Conservation (phyloP, 2,797 vertebrate species). For the Tapera naevia region DNA sequence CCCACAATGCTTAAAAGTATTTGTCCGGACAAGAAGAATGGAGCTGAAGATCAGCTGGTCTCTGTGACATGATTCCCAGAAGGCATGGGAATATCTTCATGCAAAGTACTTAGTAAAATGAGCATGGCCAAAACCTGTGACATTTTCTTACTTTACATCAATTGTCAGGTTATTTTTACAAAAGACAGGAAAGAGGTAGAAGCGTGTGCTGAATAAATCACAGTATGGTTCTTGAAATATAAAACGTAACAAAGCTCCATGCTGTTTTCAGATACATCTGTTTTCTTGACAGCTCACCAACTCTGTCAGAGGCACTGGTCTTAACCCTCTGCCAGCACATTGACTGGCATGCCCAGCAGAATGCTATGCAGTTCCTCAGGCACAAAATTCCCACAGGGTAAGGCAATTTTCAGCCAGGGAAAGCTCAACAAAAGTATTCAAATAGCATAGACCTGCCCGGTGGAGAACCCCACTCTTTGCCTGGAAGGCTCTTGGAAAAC, state of each 20-base stretch:
- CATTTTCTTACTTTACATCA: neutral
- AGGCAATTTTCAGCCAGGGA: conserved; percentile 32
- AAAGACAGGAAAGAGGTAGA: neutral
- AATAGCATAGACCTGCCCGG: conserved; percentile 12
- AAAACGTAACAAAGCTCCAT: neutral
- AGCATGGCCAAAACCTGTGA: neutral
- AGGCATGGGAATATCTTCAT: neutral
- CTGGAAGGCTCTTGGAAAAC: conserved; percentile 36
- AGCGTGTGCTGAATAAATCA: neutral
- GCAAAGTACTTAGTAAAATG: neutral
- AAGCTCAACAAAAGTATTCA: conserved; percentile 37
- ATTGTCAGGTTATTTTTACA: neutral
- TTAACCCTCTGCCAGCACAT: neutral
- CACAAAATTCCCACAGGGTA: neutral
- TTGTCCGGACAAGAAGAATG: neutral
- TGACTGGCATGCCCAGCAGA: neutral
- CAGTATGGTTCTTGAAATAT: neutral
- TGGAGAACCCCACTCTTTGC: neutral
- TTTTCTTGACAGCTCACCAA: neutral
- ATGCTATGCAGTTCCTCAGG: neutral
- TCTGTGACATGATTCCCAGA: neutral
- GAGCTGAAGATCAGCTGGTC: neutral
- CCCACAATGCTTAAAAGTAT: neutral
- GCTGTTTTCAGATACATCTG: neutral
- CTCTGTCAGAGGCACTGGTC: neutral